Evolutionary conservation across 2,797 vertebrate species (phyloP).

Genomic region (Gouania willdenowi): DNA sequence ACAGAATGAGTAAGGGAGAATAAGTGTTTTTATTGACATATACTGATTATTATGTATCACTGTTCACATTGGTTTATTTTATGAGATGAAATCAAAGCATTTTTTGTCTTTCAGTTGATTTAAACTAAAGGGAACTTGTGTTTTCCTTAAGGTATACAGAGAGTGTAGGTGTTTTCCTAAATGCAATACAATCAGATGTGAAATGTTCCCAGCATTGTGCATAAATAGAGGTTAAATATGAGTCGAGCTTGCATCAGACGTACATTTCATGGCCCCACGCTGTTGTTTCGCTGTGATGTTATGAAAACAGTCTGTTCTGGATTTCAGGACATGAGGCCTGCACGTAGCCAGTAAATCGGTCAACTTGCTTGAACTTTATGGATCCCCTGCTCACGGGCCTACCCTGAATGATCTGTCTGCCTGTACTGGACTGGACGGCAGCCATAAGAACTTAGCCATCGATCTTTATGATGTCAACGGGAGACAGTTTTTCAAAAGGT

Average conservation of each 20-base stretch:
- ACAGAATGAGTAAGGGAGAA: too few species aligned
- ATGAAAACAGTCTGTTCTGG: slow-evolving; percentile 43
- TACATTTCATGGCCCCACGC: slow-evolving; percentile 26
- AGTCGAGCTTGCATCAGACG: slow-evolving; percentile 37
- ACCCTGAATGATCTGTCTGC: slow-evolving; percentile 1
- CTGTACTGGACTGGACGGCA: background rate
- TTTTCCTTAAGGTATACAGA: too few species aligned
- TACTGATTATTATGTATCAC: too few species aligned
- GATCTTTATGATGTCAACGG: too few species aligned
- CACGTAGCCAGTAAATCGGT: slow-evolving; percentile 36
- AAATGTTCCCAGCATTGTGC: slow-evolving; percentile 6
- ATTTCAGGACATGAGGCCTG: slow-evolving; percentile 37
- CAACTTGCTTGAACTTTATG: slow-evolving; percentile 41
- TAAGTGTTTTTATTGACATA: too few species aligned
- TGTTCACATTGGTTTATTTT: too few species aligned
- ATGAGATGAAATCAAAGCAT: too few species aligned
- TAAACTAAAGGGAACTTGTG: too few species aligned
- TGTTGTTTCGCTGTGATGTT: slow-evolving; percentile 23
- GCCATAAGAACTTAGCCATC: background rate
- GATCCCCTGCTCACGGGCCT: slow-evolving; percentile 8
- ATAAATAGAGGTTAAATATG: slow-evolving; percentile 22
- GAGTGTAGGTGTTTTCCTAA: too few species aligned
- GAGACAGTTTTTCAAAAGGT: too few species aligned
- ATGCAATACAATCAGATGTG: slow-evolving; percentile 5
- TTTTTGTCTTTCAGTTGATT: too few species aligned